Evolutionary conservation across 2,888 invertebrate species (phyloP), one percentile per base, ranked within the genome.

Genomic region (Watsonalla binaria): DNA sequence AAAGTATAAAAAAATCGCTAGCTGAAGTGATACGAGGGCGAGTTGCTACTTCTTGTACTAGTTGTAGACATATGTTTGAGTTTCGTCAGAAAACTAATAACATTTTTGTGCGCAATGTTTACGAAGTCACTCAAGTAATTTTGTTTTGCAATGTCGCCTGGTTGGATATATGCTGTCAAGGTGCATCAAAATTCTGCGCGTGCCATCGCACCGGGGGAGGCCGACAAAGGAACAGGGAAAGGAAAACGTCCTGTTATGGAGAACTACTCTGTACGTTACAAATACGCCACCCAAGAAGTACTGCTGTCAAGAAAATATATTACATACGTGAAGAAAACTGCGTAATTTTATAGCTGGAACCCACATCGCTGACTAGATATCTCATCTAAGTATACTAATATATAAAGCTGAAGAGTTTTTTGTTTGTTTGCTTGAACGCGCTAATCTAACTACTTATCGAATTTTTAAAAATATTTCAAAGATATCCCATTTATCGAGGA

Each of bases 131-230:
- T 11, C 42, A 8, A 11, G 42, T 42, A 8, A 42, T 42, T 42
- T 42, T 42, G 42, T 42, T 42, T 42, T 42, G 42, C 42, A 42
- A 42, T 42, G 42, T 42, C 42, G 42, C 8, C 42, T 42, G 42
- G 42, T 42, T 42, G 42, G 42, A 42, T 42, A 42, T 42, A 11
- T 42, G 24, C 1, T 42, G 42, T 42, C 11, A 11, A 42, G 42
- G 63, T 70, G 59, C 72, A 86, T 88, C 84, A 86, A 84, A 84
- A 89, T 89, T 88, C 89, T 68, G 74, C 74, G 66, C 66, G 76
- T 82, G 86, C 83, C 80, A 74, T 76, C 61, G 52, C 45, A 47
- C 59, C 53, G 60, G 63, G 61, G 66, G 70, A 74, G 68, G 66
- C 62, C 57, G 64, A 57, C 59, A 56, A 63, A 55, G 56, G 54